phyloP scores from a whole-genome alignment of 2,797 vertebrate species.

The Gymnothorax javanicus region DNA sequence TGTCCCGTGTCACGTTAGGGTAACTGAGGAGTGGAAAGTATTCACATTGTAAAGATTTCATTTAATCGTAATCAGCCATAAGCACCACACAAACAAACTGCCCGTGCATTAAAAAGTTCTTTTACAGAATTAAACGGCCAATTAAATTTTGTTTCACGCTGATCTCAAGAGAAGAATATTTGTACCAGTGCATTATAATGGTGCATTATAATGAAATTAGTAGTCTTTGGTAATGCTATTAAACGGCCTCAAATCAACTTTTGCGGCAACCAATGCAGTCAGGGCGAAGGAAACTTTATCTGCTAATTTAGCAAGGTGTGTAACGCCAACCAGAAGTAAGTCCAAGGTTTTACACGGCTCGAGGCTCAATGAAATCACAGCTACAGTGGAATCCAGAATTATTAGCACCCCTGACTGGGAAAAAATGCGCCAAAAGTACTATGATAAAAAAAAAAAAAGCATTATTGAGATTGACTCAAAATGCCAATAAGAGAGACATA shows the following conservation, averaged over 20 bases:
- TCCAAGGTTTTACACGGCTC: not conserved
- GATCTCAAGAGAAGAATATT: not conserved
- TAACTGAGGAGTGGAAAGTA: not conserved
- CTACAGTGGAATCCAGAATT: too few relatives aligned
- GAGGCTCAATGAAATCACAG: not conserved
- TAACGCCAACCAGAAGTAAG: not conserved
- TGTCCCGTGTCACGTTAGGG: not conserved
- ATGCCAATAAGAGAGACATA: too few relatives aligned
- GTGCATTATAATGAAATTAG: not conserved
- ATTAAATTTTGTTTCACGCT: not conserved
- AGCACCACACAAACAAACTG: not conserved
- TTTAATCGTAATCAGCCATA: not conserved
- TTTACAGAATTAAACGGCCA: slow-evolving; percentile 6
- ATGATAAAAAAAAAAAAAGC: too few relatives aligned
- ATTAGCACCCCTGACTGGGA: too few relatives aligned
- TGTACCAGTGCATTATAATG: not conserved
- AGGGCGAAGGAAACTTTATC: not conserved
- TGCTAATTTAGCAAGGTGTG: not conserved
- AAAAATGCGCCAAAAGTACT: too few relatives aligned
- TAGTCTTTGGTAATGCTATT: not conserved
- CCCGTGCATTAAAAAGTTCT: not conserved
- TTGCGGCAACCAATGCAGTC: not conserved
- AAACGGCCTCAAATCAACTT: not conserved
- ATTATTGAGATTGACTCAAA: too few relatives aligned
- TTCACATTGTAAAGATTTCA: not conserved